phyloP scores from a whole-genome alignment of 1,140 invertebrate species.

The Neodiprion virginianus region DNA sequence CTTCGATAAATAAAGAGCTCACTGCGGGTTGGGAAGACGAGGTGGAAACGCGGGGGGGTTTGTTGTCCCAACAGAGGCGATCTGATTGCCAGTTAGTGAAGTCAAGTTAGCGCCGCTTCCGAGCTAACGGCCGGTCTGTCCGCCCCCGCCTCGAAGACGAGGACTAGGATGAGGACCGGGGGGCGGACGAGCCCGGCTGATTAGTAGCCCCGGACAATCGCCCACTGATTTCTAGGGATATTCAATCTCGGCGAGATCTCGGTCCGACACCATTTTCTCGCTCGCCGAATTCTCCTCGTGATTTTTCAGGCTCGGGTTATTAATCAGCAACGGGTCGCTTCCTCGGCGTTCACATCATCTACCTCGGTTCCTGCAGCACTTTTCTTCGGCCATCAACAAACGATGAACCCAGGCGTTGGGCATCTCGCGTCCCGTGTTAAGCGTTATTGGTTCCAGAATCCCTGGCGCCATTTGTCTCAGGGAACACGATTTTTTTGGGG shows the following conservation, averaged over 20 bases:
- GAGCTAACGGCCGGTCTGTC: slow-evolving; percentile 34
- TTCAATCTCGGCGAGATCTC: too few species aligned
- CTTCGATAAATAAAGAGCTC: slow-evolving; percentile 51
- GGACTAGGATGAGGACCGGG: slow-evolving; percentile 18
- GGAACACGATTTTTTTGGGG: neutral
- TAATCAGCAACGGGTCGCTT: too few species aligned
- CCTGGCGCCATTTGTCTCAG: slow-evolving; percentile 31
- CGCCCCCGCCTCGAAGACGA: slow-evolving; percentile 13
- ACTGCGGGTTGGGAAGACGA: slow-evolving; percentile 14
- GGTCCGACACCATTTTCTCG: too few species aligned
- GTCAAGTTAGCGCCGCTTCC: slow-evolving; percentile 48
- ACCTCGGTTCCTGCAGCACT: too few species aligned
- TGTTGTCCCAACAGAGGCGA: slow-evolving; percentile 57
- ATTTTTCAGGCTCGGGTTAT: too few species aligned
- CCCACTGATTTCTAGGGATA: slow-evolving; percentile 17
- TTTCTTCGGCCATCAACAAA: too few species aligned
- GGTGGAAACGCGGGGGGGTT: slow-evolving; percentile 27
- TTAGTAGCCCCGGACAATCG: neutral
- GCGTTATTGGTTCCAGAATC: slow-evolving; percentile 5
- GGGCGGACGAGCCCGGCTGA: slow-evolving; percentile 19
- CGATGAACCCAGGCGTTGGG: too few species aligned
- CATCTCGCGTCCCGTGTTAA: neutral
- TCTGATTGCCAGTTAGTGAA: slow-evolving; percentile 56
- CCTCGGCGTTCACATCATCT: too few species aligned
- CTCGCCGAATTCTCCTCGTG: too few species aligned